Evolutionary conservation across 2,888 invertebrate genomes (phyloP).

Genomic region (Drosophila mulleri): DNA sequence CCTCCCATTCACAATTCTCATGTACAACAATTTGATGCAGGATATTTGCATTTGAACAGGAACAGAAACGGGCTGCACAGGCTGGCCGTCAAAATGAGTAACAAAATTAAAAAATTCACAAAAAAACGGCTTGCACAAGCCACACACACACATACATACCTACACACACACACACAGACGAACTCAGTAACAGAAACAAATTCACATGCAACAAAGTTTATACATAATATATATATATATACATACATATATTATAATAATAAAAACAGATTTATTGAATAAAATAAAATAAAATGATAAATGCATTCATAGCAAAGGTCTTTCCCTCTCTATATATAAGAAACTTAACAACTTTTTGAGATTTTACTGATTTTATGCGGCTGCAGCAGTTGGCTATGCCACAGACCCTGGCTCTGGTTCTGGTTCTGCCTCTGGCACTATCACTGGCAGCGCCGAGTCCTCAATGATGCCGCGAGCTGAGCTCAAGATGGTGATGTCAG

Average conservation of each 20-base stretch:
- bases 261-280: constrained; percentile 72
- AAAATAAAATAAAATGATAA: constrained; percentile 72
- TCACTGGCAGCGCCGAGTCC: constrained; percentile 19
- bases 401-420: neutral
- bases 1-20: constrained; percentile 11
- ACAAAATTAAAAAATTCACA: neutral
- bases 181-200: constrained; percentile 15
- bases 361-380: neutral
- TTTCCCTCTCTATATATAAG: too few relatives aligned
- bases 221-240: constrained; percentile 42
- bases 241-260: constrained; percentile 49
- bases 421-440: neutral
- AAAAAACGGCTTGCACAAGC: neutral
- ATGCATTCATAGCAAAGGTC: constrained; percentile 62
- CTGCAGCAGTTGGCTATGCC: neutral
- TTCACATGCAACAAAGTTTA: constrained; percentile 38
- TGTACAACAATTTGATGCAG: constrained; percentile 27
- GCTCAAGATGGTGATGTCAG: constrained; percentile 84
- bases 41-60: constrained; percentile 35
- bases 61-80: constrained; percentile 19
- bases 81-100: constrained; percentile 3
- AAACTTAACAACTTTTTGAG: constrained; percentile 1
- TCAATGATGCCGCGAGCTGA: constrained; percentile 41
- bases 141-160: constrained; percentile 16
- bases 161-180: constrained; percentile 12